A percentile compares a stretch with the other conserved stretches of the same genome.
These are phyloP conservation scores for Micromussa lordhowensis DNA, from an alignment of 92 coral and sea anemone species.

Conservation along the genomic window DNA sequence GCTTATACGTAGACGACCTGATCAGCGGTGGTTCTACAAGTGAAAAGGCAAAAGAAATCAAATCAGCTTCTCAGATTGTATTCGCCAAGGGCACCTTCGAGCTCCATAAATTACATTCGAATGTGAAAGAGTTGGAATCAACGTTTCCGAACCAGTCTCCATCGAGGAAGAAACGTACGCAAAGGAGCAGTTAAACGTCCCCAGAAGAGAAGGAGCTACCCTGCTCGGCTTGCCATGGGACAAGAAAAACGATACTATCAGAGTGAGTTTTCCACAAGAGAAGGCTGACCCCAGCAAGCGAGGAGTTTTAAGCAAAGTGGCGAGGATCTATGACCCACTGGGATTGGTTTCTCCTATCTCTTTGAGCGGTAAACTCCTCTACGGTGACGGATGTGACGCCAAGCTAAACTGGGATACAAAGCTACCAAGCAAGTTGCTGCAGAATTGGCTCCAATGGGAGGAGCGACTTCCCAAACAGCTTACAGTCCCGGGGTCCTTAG, in stretches of 20 bases:
- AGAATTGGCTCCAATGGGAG: background rate
- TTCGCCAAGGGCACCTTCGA: slow-evolving; percentile 18
- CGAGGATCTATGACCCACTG: background rate
- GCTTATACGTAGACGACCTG: slow-evolving; percentile 28
- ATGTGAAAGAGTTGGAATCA: slow-evolving; percentile 22
- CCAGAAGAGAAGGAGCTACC: slow-evolving; percentile 1
- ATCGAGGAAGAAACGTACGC: slow-evolving; percentile 39
- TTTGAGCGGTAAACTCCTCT: background rate
- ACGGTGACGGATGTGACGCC: background rate
- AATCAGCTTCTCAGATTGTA: background rate
- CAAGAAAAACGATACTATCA: slow-evolving; percentile 19
- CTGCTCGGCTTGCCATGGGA: slow-evolving; percentile 13
- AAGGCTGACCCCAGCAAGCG: slow-evolving; percentile 23
- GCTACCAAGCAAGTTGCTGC: background rate
- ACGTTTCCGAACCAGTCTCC: background rate
- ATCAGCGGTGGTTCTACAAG: slow-evolving; percentile 13
- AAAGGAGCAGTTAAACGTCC: slow-evolving; percentile 42
- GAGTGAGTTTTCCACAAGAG: slow-evolving; percentile 34
- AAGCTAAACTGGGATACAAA: background rate
- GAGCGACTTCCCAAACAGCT: background rate
- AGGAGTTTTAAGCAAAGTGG: background rate
- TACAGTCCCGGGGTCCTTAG: background rate
- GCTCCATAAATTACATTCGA: slow-evolving; percentile 41
- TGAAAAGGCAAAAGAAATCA: slow-evolving; percentile 9
- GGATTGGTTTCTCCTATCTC: background rate